Conservation (phyloP, 2,797 vertebrate genomes). For the Menidia menidia region DNA sequence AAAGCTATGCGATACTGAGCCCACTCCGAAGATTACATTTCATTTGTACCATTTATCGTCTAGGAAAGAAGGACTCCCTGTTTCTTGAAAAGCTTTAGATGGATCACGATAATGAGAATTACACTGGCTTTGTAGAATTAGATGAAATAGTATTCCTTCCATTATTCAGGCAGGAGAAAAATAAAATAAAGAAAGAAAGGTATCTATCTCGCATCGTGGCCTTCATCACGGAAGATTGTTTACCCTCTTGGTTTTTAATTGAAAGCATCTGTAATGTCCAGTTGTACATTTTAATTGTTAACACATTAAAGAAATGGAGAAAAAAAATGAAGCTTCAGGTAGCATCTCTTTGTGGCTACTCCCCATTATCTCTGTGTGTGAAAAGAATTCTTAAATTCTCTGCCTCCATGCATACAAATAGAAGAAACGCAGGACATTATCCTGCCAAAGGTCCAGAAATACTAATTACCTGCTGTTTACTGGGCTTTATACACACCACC, state of each 20-base stretch:
- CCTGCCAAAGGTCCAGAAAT: slow-evolving; percentile 81
- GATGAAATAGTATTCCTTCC: slow-evolving; percentile 30
- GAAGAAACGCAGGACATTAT: slow-evolving; percentile 76
- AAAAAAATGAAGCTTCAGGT: slow-evolving; percentile 49
- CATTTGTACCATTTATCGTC: slow-evolving; percentile 50
- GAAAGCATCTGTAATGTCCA: slow-evolving; percentile 49
- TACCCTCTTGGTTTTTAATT: slow-evolving; percentile 48
- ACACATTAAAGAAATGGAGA: slow-evolving; percentile 38
- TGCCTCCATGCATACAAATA: slow-evolving; percentile 76
- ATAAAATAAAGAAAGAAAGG: slow-evolving; percentile 11
- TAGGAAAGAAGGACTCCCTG: slow-evolving; percentile 32
- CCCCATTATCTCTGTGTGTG: slow-evolving; percentile 57
- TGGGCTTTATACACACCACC: slow-evolving; percentile 74
- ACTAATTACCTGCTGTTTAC: slow-evolving; percentile 86
- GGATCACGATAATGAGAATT: slow-evolving; percentile 54
- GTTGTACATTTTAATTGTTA: slow-evolving; percentile 50
- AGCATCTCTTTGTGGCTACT: slow-evolving; percentile 28
- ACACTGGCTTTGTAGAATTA: slow-evolving; percentile 33
- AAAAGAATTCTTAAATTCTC: slow-evolving; percentile 43
- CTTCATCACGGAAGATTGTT: slow-evolving; percentile 40
- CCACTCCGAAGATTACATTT: slow-evolving; percentile 42
- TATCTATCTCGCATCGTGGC: not conserved
- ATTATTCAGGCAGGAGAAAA: slow-evolving; percentile 11
- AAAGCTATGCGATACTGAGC: slow-evolving; percentile 26
- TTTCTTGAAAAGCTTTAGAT: slow-evolving; percentile 45